These are phyloP conservation scores for Alexandromys oeconomus DNA, from an alignment of 2,797 vertebrate species.

Conservation along the genomic window DNA sequence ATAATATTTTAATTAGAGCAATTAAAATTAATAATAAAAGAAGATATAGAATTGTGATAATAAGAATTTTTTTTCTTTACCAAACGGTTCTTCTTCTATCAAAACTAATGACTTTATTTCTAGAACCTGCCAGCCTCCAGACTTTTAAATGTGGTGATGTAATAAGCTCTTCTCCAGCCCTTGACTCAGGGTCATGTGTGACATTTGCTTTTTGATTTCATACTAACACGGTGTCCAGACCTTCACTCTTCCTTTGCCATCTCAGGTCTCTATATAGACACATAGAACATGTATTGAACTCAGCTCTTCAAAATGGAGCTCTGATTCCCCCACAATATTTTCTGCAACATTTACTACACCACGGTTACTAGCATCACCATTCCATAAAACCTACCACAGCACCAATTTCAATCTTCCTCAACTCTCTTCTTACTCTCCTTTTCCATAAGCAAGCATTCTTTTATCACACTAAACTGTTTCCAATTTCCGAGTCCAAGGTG, in stretches of 20 bases:
- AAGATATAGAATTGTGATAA: background rate
- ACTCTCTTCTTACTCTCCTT: background rate
- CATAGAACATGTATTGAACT: background rate
- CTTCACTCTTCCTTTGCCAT: too few species aligned
- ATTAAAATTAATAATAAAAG: background rate
- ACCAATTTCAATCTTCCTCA: background rate
- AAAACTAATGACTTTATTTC: background rate
- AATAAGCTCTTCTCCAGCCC: background rate
- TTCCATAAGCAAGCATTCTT: background rate
- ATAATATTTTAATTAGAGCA: constrained; percentile 23
- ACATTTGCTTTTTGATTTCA: background rate
- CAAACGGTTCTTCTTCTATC: background rate
- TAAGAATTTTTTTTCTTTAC: background rate
- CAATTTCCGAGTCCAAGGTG: background rate
- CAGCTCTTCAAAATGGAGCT: background rate
- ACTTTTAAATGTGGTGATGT: background rate
- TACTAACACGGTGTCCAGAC: background rate
- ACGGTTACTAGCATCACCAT: background rate
- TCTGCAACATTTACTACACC: background rate
- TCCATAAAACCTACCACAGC: background rate
- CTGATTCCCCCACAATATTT: background rate
- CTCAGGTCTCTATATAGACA: background rate
- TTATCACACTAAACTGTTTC: background rate
- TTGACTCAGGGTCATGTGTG: background rate
- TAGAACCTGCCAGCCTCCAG: background rate